Evolutionary conservation across 2,888 invertebrate genomes (phyloP), one percentile per base, ranked within the genome.

Genomic region (Lycocerus yunnanus): DNA sequence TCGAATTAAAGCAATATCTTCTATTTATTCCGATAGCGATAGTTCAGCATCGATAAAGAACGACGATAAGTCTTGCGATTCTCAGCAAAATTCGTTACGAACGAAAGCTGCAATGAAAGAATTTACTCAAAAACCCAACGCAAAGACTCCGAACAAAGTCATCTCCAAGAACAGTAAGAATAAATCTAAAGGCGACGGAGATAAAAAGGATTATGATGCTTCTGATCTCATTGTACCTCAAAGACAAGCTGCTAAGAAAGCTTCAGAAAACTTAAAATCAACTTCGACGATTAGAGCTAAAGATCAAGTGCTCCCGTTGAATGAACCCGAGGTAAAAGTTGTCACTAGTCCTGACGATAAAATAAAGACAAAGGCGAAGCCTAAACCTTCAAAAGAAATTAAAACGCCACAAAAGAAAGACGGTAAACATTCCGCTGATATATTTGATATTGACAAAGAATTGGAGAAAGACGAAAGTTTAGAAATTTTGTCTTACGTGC

Each of bases 231-330:
- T 96, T 78, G 96, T 96, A 60, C 96, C 96, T 1, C 96, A 96
- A 84, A 89, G 96, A 69, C 95, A 96, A 87, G 96, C 96, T 21
- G 96, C 96, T 20, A 96, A 96, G 85, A 96, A 96, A 84, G 96
- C 96, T 0, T 94, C 95, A 1, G 96, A 96, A 86, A 96, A 94
- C 83, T 93, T 96, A 91, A 93, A 91, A 75, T 92, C 91, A 15
- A 93, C 91, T 66, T 92, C 90, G 79, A 88, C 87, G 5, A 86
- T 88, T 59, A 82, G 85, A 81, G 73, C 78, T 1, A 86, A 87
- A 81, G 87, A 88, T 73, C 81, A 84, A 78, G 15, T 72, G n/a
- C 58, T 70, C 14, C 14, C 14, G 14, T 43, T 63, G 8, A 18
- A 69, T 15, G 72, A 80, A 72, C 18, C 78, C 78, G 69, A 72